These are phyloP conservation scores for Brachionus sp. DNA, from an alignment of 1,140 invertebrate species.

Conservation along the genomic window DNA sequence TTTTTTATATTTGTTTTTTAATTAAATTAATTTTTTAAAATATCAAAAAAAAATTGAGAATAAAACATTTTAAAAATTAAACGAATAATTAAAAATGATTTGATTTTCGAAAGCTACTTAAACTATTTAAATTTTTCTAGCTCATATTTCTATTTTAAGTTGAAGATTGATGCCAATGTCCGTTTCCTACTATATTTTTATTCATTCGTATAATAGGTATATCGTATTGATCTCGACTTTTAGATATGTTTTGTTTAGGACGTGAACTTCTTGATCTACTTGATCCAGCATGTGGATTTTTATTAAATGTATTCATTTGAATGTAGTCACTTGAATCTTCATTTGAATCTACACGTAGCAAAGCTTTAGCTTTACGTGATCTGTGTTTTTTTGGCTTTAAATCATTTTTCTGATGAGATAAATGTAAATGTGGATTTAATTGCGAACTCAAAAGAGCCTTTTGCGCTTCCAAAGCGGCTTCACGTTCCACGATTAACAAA, in stretches of 20 bases:
- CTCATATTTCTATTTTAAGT: neutral
- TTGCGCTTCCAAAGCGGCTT: neutral
- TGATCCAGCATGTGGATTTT: neutral
- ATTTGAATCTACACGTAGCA: neutral
- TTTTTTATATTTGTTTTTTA: too few relatives aligned
- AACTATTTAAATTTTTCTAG: neutral
- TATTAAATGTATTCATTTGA: constrained; percentile 1
- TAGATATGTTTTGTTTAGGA: neutral
- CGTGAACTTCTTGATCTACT: neutral
- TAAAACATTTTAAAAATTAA: neutral
- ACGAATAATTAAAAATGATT: neutral
- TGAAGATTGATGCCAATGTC: neutral
- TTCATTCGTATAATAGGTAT: constrained; percentile 20
- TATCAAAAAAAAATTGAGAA: neutral
- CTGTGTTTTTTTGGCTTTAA: neutral
- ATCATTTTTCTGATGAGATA: neutral
- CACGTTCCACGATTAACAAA: constrained; percentile 15
- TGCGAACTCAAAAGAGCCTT: constrained; percentile 13
- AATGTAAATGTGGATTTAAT: neutral
- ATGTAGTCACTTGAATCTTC: neutral
- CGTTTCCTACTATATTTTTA: neutral
- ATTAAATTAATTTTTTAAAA: neutral
- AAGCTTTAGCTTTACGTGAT: neutral
- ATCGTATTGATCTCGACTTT: neutral
- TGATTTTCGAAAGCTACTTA: neutral